Evolutionary conservation across 2,888 invertebrate genomes (phyloP).

Genomic region (Parnassius orleans): DNA sequence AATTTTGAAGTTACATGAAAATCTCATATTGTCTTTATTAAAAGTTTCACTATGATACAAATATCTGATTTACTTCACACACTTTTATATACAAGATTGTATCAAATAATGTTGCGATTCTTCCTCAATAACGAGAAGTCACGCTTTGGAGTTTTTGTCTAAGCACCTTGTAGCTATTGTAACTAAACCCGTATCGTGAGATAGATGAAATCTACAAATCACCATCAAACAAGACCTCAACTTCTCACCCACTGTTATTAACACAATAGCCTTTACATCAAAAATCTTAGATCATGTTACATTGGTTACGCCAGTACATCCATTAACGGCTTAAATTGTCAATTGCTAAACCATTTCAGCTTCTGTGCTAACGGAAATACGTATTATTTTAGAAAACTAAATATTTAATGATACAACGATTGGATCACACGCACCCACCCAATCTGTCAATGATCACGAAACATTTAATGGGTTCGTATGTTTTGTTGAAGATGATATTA

Average conservation of each 20-base stretch:
- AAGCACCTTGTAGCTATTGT: conserved; percentile 32
- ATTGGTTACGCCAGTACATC: conserved; percentile 8
- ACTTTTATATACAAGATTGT: background rate
- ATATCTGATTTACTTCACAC: conserved; percentile 5
- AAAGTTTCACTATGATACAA: background rate
- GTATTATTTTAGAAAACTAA: conserved; percentile 1
- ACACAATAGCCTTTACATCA: background rate
- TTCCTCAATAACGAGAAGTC: conserved; percentile 21
- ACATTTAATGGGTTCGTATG: conserved; percentile 11
- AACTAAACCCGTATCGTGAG: conserved; percentile 32
- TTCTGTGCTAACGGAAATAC: background rate
- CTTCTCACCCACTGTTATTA: background rate
- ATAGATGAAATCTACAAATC: conserved; percentile 26
- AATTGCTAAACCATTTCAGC: background rate
- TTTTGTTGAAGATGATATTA: conserved; percentile 18
- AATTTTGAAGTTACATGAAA: background rate
- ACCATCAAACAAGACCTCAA: conserved; percentile 19
- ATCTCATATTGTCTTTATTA: background rate
- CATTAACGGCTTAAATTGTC: background rate
- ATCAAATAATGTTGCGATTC: background rate
- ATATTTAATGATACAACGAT: conserved; percentile 17
- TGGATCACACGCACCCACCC: conserved; percentile 12
- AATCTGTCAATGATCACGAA: conserved; percentile 21
- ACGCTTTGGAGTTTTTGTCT: conserved; percentile 29
- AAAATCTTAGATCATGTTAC: conserved; percentile 5